These are phyloP conservation scores for Hirundichthys speculiger DNA, from an alignment of 2,113 vertebrate species.

Conservation along the genomic window DNA sequence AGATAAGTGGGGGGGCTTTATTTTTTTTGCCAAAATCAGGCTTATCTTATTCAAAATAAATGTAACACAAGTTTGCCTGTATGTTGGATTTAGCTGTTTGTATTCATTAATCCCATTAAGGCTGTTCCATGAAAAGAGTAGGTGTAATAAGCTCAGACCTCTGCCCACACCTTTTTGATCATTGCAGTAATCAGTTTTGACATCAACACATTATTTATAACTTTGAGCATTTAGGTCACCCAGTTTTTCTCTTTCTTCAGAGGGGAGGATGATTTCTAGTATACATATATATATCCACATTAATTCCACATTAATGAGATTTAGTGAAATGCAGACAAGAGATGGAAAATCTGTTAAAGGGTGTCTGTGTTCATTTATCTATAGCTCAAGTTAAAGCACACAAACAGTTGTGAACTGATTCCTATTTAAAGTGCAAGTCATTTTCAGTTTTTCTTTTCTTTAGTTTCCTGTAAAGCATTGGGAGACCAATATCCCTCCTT, in stretches of 20 bases:
- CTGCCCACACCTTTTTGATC: not conserved
- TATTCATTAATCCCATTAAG: not conserved
- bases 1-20: not conserved
- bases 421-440: conserved; percentile 33
- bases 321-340: not conserved
- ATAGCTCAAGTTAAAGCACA: conserved; percentile 23
- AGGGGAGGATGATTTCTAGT: conserved; percentile 3
- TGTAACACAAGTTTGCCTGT: not conserved
- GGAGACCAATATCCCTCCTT: conserved; percentile 14
- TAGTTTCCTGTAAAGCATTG: conserved; percentile 30
- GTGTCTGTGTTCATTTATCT: not conserved
- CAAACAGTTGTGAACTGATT: conserved; percentile 13
- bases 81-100: not conserved
- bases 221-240: not conserved
- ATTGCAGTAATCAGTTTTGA: conserved; percentile 6
- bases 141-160: not conserved
- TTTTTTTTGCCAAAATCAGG: not conserved
- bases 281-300: conserved; percentile 6
- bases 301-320: not conserved
- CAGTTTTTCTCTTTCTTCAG: not conserved
- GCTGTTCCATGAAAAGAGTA: not conserved
- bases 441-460: conserved; percentile 18
- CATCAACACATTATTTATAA: conserved; percentile 1
- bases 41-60: not conserved
- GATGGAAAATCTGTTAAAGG: not conserved